Evolutionary conservation across 2,797 vertebrate genomes (phyloP).

Genomic region (Rallus crepitans): DNA sequence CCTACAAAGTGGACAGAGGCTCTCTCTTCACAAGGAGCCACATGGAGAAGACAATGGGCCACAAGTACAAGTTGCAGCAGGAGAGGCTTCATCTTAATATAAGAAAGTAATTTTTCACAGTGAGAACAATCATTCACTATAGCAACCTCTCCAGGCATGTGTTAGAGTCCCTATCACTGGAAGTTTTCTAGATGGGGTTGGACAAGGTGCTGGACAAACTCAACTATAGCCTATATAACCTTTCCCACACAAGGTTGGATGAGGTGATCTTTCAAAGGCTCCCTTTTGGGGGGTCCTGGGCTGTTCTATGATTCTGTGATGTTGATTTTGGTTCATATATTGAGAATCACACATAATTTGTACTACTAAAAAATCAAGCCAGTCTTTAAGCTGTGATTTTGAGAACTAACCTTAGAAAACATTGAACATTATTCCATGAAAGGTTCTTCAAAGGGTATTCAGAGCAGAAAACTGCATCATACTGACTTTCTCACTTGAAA

Average conservation of each 20-base stretch:
- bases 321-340: background rate
- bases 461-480: background rate
- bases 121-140: background rate
- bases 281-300: background rate
- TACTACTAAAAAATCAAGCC: background rate
- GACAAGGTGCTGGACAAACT: background rate
- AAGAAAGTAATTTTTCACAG: background rate
- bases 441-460: background rate
- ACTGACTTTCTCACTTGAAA: background rate
- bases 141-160: background rate
- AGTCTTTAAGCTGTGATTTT: background rate
- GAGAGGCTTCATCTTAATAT: background rate
- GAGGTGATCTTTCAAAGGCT: background rate
- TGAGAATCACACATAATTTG: background rate
- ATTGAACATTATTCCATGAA: background rate
- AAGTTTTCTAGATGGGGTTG: background rate
- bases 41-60: background rate
- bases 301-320: background rate
- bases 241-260: background rate
- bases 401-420: background rate
- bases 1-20: background rate
- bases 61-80: background rate
- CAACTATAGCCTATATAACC: too few relatives aligned
- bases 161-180: background rate
- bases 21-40: background rate